Conservation (phyloP, 2,888 invertebrate genomes). For the Pteria penguin region DNA sequence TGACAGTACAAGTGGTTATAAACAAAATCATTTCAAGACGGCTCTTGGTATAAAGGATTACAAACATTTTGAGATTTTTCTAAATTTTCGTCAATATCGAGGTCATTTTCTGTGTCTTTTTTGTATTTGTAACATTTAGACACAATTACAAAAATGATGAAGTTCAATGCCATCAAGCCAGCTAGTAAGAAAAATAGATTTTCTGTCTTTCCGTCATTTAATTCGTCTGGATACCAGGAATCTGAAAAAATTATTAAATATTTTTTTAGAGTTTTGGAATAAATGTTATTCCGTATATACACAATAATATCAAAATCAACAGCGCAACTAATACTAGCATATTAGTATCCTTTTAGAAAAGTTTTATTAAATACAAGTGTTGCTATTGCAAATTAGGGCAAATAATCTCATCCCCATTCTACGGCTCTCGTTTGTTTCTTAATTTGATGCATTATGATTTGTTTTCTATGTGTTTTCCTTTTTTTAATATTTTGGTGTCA, state of each 20-base stretch:
- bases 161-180: conserved; percentile 61
- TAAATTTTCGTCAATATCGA: background rate
- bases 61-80: background rate
- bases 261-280: background rate
- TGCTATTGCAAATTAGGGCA: no score
- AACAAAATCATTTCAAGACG: no score
- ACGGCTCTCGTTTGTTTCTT: no score
- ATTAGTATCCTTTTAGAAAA: no score
- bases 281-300: background rate
- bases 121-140: conserved; percentile 57
- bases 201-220: conserved; percentile 68
- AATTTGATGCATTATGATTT: no score
- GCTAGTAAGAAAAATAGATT: conserved; percentile 67
- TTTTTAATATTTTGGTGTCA: no score
- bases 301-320: background rate
- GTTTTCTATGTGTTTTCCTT: no score
- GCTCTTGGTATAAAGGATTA: background rate
- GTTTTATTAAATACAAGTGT: no score
- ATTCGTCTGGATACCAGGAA: conserved; percentile 69
- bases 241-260: no score
- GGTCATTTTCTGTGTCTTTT: background rate
- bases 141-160: conserved; percentile 59
- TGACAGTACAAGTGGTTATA: no score
- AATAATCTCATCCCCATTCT: no score
- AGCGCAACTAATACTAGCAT: no score